Evolutionary conservation across 1,140 invertebrate species (phyloP), one percentile per base, ranked within the genome.

Genomic region (Vollenhovia emeryi): DNA sequence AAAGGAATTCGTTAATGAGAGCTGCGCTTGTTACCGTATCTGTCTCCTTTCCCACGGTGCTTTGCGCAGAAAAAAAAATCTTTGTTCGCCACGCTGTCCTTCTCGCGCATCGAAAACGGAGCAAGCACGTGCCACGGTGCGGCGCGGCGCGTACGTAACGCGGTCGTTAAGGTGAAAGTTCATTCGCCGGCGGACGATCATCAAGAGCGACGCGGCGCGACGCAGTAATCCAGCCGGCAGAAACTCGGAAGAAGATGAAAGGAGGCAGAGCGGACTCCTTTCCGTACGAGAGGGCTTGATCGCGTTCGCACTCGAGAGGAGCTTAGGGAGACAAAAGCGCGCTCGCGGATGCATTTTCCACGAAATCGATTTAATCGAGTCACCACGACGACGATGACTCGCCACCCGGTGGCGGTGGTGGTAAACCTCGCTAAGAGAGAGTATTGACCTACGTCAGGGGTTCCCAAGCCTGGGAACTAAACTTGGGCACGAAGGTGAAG

Each of bases 331-430:
- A 69, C 21, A 69, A 43, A 71, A 82, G 66, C 71, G 24, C 36
- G 75, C 24, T 15, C 21, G 50, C 78, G 55, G n/a, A 50, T 84
- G 71, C 71, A 84, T 52, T 84, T 75, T 84, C 71, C 80, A 76
- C 73, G 71, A 55, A 73, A 84, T 84, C 73, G 80, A 82, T 82
- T 71, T 82, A 73, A 82, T 71, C 66, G 78, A 82, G n/a, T 82
- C 78, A 55, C 78, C 45, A 50, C 78, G 52, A 83, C 76, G n/a
- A 83, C 68, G 69, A 76, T 62, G 71, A 60, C 71, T 84, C 71
- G 33, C 57, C 40, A 11, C 64, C n/a, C 21, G 73, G 64, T 30
- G 33, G 48, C 21, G 18, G 33, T 55, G 78, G 50, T 82, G 48
- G 64, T 21, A 48, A 71, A 59, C 62, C 76, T 79, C 21, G 48